Evolutionary conservation across 2,797 vertebrate genomes (phyloP), one percentile per base, ranked within the genome.

Genomic region (Brachymystax lenok): DNA sequence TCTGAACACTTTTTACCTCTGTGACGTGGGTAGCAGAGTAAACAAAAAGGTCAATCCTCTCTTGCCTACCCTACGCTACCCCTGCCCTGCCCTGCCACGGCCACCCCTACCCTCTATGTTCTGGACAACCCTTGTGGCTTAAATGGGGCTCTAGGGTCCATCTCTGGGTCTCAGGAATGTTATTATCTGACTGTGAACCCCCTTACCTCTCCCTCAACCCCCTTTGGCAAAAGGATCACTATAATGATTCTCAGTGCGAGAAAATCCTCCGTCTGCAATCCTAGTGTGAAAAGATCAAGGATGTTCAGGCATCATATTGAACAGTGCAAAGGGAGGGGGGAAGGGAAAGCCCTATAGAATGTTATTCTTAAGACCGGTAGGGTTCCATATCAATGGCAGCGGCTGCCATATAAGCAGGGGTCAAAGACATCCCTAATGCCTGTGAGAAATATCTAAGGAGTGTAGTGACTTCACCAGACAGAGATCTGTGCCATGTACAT

Each of bases 91-190:
- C 6, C 28, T 40, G 16, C 28, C 46, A 16, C 30, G 71, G 71
- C 28, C 52, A 73, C 54, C 28, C 46, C 12, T 69, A 13, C 52
- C 27, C 27, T 28, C 61, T 12, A 13, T 12, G 10, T 12, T 10
- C 40, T 19, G 84, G 86, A 88, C 84, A 86, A 88, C 88, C 86
- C 89, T 86, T 88, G 88, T 82, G 61, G 85, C 90, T 93, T 91
- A 91, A 91, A 90, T 71, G 80, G 85, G 87, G 88, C 88, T 93
- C 90, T 85, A 81, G 84, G 88, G 90, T 91, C 88, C 91, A 94
- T 95, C 94, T 93, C 94, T 84, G 82, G 90, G 94, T 87, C 89
- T 93, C 89, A 94, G 94, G 94, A 95, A 95, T 95, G 95, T 93
- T 91, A 95, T 94, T 95, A 95, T 94, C 90, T 88, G 83, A 84